A percentile compares a stretch with the other conserved stretches of the same genome.
phyloP scores from a whole-genome alignment of 1,140 invertebrate species.

The Diplogasteroides magnus region DNA sequence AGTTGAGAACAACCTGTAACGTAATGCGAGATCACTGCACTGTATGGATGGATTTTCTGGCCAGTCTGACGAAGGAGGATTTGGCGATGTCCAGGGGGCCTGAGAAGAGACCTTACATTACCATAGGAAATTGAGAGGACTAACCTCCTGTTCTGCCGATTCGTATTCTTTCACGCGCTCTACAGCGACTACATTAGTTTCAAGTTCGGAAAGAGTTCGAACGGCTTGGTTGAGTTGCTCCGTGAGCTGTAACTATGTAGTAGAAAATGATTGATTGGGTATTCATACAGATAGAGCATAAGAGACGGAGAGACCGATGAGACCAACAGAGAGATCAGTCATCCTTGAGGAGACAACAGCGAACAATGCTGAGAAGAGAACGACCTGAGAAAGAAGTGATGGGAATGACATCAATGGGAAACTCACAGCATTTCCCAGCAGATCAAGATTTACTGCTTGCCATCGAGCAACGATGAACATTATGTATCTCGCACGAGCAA shows the following conservation, averaged over 20 bases:
- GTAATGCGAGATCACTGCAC: constrained; percentile 50
- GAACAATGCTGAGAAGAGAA: constrained; percentile 57
- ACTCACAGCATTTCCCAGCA: constrained; percentile 58
- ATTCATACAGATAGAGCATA: constrained; percentile 41
- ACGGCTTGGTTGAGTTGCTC: constrained; percentile 18
- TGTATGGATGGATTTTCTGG: constrained; percentile 55
- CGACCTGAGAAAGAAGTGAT: too few species aligned
- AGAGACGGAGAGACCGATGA: constrained; percentile 53
- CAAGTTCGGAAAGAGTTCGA: constrained; percentile 29
- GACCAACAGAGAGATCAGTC: constrained; percentile 63
- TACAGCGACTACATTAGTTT: constrained; percentile 34
- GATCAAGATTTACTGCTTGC: constrained; percentile 59
- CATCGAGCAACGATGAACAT: constrained; percentile 43
- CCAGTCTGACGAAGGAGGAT: constrained; percentile 55
- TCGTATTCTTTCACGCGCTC: constrained; percentile 27
- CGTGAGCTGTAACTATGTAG: too few species aligned
- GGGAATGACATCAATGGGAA: constrained; percentile 48
- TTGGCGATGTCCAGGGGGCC: too few species aligned
- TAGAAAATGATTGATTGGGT: too few species aligned
- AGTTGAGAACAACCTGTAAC: too few species aligned
- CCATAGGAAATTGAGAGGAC: too few species aligned
- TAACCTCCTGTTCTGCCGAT: constrained; percentile 20
- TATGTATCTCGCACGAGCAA: constrained; percentile 9
- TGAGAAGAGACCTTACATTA: too few species aligned
- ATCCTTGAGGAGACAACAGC: constrained; percentile 42